These are phyloP conservation scores for Uria aalge DNA, from an alignment of 2,113 vertebrate genomes.

Conservation along the genomic window DNA sequence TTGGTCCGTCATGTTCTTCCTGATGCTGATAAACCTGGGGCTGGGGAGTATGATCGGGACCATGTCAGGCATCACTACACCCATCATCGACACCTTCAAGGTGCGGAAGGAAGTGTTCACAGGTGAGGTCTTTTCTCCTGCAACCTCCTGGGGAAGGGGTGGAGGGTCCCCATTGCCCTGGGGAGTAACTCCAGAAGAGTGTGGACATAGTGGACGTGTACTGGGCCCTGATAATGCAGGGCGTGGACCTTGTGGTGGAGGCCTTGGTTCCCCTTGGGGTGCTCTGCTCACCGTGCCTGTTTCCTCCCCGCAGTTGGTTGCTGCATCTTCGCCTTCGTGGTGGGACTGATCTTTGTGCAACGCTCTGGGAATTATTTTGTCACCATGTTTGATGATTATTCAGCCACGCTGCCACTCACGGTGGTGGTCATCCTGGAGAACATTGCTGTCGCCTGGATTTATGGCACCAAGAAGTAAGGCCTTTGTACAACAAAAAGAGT, in stretches of 20 bases:
- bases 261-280: too few species aligned
- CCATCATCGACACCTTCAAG: slow-evolving; percentile 96
- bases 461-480: slow-evolving; percentile 93
- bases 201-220: not conserved
- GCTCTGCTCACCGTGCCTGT: not conserved
- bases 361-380: slow-evolving; percentile 98
- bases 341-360: slow-evolving; percentile 96
- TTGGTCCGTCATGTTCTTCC: slow-evolving; percentile 99
- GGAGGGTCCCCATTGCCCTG: not conserved
- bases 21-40: slow-evolving; percentile 98
- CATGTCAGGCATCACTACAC: slow-evolving; percentile 97
- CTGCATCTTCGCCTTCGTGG: slow-evolving; percentile 90
- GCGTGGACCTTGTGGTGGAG: not conserved
- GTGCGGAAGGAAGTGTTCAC: slow-evolving; percentile 95
- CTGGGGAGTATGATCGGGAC: slow-evolving; percentile 98
- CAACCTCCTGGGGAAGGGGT: not conserved
- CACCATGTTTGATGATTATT: slow-evolving; percentile 99
- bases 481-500: not conserved
- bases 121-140: slow-evolving; percentile 78
- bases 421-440: slow-evolving; percentile 97
- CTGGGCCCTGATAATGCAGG: not conserved
- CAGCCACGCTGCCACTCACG: slow-evolving; percentile 92
- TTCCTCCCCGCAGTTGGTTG: slow-evolving; percentile 84
- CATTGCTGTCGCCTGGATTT: slow-evolving; percentile 96
- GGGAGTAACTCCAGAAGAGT: not conserved